A percentile compares a stretch with the other conserved stretches of the same genome.
These are phyloP conservation scores for Mormyrus proboscirostris DNA, from an alignment of 2,797 vertebrate genomes.

Conservation along the genomic window DNA sequence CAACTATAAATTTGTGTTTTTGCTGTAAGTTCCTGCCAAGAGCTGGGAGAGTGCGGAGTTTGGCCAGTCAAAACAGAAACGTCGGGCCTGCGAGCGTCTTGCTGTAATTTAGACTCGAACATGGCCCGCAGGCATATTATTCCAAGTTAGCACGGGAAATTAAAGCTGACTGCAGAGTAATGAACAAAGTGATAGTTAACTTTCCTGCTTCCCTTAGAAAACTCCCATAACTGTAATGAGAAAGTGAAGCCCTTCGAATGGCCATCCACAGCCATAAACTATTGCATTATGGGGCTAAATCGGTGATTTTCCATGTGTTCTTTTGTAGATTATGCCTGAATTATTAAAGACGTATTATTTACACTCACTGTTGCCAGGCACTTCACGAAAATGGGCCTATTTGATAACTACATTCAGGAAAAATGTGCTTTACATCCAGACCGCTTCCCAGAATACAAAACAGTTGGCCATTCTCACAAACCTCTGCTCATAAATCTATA, in stretches of 20 bases:
- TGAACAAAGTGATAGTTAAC: constrained; percentile 69
- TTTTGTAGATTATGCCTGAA: constrained; percentile 30
- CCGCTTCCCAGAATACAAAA: not conserved
- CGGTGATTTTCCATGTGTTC: constrained; percentile 48
- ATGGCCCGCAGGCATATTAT: constrained; percentile 56
- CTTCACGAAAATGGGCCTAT: constrained; percentile 7
- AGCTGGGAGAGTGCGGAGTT: constrained; percentile 29
- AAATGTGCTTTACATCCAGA: not conserved
- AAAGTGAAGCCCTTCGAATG: constrained; percentile 57
- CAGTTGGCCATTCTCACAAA: not conserved
- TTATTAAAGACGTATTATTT: constrained; percentile 11
- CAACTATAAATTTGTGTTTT: constrained; percentile 37
- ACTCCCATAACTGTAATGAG: constrained; percentile 52
- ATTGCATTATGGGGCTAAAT: constrained; percentile 47
- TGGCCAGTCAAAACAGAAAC: constrained; percentile 65
- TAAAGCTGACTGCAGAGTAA: constrained; percentile 66
- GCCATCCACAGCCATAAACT: constrained; percentile 49
- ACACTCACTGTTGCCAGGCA: not conserved
- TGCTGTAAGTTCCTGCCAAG: constrained; percentile 28
- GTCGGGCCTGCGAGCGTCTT: constrained; percentile 64
- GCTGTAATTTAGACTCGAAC: constrained; percentile 69
- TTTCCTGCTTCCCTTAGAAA: constrained; percentile 58
- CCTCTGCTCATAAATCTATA: not conserved
- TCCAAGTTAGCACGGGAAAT: constrained; percentile 61
- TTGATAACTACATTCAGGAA: constrained; percentile 10